phyloP scores from a whole-genome alignment of 2,113 vertebrate genomes.

The Empidonax traillii region DNA sequence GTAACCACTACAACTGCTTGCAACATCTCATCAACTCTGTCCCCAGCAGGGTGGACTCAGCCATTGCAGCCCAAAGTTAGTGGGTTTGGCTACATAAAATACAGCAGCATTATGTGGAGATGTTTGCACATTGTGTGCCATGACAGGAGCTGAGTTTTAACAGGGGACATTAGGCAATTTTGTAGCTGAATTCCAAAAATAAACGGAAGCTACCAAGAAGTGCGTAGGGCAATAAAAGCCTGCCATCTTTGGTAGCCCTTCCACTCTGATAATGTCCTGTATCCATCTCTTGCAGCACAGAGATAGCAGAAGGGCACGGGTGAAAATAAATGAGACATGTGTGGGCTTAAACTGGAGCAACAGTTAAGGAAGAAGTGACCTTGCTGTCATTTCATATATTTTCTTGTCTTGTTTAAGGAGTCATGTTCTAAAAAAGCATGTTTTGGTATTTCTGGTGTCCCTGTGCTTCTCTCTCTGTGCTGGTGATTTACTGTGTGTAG shows the following conservation, averaged over 20 bases:
- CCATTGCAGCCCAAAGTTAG: background rate
- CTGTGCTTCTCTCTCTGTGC: background rate
- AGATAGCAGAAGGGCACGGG: background rate
- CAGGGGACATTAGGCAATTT: background rate
- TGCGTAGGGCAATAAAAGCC: background rate
- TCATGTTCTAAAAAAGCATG: background rate
- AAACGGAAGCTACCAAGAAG: background rate
- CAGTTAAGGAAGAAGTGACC: background rate
- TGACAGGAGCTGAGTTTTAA: background rate
- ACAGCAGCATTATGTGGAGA: background rate
- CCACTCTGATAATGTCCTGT: background rate
- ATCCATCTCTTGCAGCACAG: background rate
- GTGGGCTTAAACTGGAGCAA: background rate
- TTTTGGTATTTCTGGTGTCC: background rate
- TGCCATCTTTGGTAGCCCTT: background rate
- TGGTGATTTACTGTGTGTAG: background rate
- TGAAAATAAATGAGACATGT: background rate
- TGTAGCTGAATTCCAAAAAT: background rate
- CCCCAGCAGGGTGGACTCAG: background rate
- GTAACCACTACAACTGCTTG: background rate
- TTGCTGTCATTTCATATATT: background rate
- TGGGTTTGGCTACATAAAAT: background rate
- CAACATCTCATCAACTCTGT: background rate
- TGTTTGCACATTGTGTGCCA: background rate
- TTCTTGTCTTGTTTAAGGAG: background rate